Evolutionary conservation across 2,797 vertebrate species (phyloP).

Genomic region (Kryptolebias ocellatus): DNA sequence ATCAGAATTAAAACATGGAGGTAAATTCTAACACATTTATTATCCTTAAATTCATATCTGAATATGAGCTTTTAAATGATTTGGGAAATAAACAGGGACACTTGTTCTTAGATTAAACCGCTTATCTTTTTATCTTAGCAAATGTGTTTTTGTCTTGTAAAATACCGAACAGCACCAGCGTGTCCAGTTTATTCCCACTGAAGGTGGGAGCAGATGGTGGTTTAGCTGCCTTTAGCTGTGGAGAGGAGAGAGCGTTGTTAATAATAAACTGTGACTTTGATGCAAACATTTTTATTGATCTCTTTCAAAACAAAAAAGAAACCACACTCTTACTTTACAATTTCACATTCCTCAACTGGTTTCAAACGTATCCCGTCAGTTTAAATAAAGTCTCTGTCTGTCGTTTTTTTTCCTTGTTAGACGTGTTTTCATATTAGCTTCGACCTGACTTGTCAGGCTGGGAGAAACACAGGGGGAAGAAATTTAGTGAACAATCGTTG

Average conservation of each 20-base stretch:
- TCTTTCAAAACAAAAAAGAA: neutral
- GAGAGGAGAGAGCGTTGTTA: conserved; percentile 28
- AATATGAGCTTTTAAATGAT: too few relatives aligned
- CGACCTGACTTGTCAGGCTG: too few relatives aligned
- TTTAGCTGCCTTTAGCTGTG: conserved; percentile 12
- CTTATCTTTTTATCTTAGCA: conserved; percentile 6
- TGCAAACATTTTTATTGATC: conserved; percentile 16
- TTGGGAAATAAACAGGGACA: too few relatives aligned
- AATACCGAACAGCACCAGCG: conserved; percentile 1
- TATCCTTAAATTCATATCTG: too few relatives aligned
- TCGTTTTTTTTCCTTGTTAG: too few relatives aligned
- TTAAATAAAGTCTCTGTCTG: conserved; percentile 21
- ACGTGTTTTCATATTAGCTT: too few relatives aligned
- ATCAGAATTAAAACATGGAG: neutral
- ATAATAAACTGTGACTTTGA: conserved; percentile 4
- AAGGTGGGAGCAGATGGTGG: conserved; percentile 32
- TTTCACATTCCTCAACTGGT: neutral
- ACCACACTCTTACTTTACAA: neutral
- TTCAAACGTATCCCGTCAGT: conserved; percentile 2
- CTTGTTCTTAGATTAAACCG: too few relatives aligned
- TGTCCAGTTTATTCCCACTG: conserved; percentile 10
- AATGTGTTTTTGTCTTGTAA: conserved; percentile 2
- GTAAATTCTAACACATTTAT: neutral
- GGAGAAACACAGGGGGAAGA: too few relatives aligned
- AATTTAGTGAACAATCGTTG: too few relatives aligned